These are phyloP conservation scores for Remorina albescens DNA, from an alignment of 2,797 vertebrate species.

Conservation along the genomic window DNA sequence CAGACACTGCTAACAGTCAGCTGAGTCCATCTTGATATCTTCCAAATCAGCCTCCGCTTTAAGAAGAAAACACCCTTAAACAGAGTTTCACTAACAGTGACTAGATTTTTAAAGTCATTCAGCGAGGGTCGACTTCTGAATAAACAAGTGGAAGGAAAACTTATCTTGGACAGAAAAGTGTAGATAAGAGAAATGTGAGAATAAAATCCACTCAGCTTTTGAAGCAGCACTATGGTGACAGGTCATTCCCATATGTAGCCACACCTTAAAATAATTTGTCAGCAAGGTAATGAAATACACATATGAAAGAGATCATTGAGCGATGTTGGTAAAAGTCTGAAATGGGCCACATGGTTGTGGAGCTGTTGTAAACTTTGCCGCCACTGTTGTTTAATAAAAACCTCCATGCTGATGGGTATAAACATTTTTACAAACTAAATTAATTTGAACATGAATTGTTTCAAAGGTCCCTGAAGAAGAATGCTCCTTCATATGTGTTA, in stretches of 20 bases:
- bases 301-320: slow-evolving; percentile 14
- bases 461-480: slow-evolving; percentile 8
- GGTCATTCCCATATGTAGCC: slow-evolving; percentile 39
- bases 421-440: slow-evolving; percentile 30
- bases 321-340: slow-evolving; percentile 14
- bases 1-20: slow-evolving; percentile 26
- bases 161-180: not conserved
- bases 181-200: not conserved
- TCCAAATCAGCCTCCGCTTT: slow-evolving; percentile 19
- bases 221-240: not conserved
- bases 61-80: slow-evolving; percentile 1
- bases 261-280: not conserved
- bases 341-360: slow-evolving; percentile 31
- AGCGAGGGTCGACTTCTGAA: slow-evolving; percentile 31
- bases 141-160: slow-evolving; percentile 5
- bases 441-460: slow-evolving; percentile 14
- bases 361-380: slow-evolving; percentile 43
- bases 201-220: not conserved
- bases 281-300: slow-evolving; percentile 35
- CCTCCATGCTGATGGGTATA: slow-evolving; percentile 4
- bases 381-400: slow-evolving; percentile 60
- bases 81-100: slow-evolving; percentile 12
- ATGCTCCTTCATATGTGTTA: slow-evolving; percentile 6
- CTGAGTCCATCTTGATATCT: slow-evolving; percentile 10
- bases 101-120: slow-evolving; percentile 33